These are phyloP conservation scores for Euspilapteryx auroguttella DNA, from an alignment of 2,888 invertebrate species.

Conservation along the genomic window DNA sequence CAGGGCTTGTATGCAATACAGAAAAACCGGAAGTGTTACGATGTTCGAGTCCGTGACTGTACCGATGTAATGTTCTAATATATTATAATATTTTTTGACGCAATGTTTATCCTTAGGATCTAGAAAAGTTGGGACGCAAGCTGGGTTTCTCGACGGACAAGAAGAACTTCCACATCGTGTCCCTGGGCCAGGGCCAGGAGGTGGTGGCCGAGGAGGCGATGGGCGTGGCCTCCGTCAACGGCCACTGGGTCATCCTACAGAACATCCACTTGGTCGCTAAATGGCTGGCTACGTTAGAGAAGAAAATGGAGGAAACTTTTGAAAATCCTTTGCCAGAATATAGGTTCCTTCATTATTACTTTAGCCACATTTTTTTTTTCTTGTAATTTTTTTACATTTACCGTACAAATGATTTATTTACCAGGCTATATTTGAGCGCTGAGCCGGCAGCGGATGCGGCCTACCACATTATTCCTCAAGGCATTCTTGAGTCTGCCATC, in stretches of 20 bases:
- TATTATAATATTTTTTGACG: too few species aligned
- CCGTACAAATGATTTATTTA: too few species aligned
- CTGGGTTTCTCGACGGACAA: slow-evolving; percentile 78
- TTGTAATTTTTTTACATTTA: too few species aligned
- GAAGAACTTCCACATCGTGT: slow-evolving; percentile 89
- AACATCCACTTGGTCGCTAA: slow-evolving; percentile 90
- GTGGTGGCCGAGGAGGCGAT: slow-evolving; percentile 87
- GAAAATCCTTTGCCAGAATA: slow-evolving; percentile 67
- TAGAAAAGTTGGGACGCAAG: slow-evolving; percentile 82
- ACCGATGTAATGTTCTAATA: too few species aligned
- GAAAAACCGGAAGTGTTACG: too few species aligned
- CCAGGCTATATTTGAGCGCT: slow-evolving; percentile 80
- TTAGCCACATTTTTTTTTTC: too few species aligned
- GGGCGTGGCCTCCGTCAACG: slow-evolving; percentile 70
- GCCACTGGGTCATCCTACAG: slow-evolving; percentile 93
- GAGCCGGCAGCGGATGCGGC: slow-evolving; percentile 77
- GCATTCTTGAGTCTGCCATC: slow-evolving; percentile 89
- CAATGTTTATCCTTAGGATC: too few species aligned
- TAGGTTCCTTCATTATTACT: slow-evolving; percentile 26
- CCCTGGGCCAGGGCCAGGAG: slow-evolving; percentile 94
- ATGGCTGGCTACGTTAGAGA: slow-evolving; percentile 88
- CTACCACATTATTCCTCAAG: slow-evolving; percentile 74
- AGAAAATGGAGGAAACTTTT: slow-evolving; percentile 83
- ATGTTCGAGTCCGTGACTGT: too few species aligned
- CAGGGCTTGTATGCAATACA: too few species aligned